phyloP scores from a whole-genome alignment of 2,797 vertebrate genomes.

The Psittacula derbiana region DNA sequence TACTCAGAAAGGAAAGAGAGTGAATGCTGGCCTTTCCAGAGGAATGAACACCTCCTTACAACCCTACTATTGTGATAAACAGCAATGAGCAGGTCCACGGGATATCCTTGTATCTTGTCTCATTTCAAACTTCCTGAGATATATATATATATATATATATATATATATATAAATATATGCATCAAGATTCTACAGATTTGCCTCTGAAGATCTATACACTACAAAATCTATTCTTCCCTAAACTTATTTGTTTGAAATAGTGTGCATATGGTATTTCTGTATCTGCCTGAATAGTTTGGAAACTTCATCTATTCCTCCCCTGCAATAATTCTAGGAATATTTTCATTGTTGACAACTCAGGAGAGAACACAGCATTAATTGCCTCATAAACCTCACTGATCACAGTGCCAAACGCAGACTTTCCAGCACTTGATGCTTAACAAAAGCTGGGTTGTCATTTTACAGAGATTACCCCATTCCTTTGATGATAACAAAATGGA shows the following conservation, averaged over 20 bases:
- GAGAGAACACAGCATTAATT: neutral
- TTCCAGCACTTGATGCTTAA: neutral
- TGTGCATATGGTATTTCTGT: neutral
- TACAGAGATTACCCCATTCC: neutral
- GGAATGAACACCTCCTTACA: neutral
- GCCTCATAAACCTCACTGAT: neutral
- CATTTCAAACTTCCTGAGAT: neutral
- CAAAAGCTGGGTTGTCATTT: neutral
- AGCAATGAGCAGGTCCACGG: neutral
- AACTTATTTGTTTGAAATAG: neutral
- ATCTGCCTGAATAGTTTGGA: neutral
- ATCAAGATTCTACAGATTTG: neutral
- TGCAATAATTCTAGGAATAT: neutral
- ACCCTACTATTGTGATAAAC: neutral
- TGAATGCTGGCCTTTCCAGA: neutral
- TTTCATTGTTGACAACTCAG: neutral
- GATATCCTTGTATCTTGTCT: neutral
- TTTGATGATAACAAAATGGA: neutral
- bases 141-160: neutral
- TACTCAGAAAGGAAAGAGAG: neutral
- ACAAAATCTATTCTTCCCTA: neutral
- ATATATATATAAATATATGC: no score
- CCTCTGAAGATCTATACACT: neutral
- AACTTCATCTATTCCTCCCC: neutral
- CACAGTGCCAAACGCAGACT: neutral